These are phyloP conservation scores for Ostrea edulis DNA, from an alignment of 1,140 invertebrate species.

Conservation along the genomic window DNA sequence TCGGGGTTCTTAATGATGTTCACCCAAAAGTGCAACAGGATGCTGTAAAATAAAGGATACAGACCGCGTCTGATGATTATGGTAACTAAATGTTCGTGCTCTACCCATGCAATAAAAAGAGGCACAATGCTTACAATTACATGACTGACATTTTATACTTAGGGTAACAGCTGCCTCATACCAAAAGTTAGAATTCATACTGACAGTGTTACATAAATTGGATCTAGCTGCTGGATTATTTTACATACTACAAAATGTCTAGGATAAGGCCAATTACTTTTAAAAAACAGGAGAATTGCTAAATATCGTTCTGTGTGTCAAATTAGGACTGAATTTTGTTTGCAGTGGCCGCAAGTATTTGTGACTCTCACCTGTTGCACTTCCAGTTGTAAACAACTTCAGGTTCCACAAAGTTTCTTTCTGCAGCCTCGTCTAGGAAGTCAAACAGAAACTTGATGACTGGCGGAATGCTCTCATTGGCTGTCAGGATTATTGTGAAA, in stretches of 20 bases:
- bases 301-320: too few relatives aligned
- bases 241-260: too few relatives aligned
- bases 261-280: too few relatives aligned
- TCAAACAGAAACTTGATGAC: constrained; percentile 99
- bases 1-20: constrained; percentile 99
- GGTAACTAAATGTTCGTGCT: too few relatives aligned
- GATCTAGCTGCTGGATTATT: too few relatives aligned
- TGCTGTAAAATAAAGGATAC: constrained; percentile 78
- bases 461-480: constrained; percentile 86
- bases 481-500: constrained; percentile 96
- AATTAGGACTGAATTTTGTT: too few relatives aligned
- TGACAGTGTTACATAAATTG: too few relatives aligned
- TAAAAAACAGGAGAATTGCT: too few relatives aligned
- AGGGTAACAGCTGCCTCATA: too few relatives aligned
- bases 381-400: constrained; percentile 99
- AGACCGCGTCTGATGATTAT: neutral
- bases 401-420: constrained; percentile 92
- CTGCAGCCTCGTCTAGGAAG: constrained; percentile 98
- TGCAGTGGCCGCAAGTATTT: too few relatives aligned
- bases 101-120: neutral
- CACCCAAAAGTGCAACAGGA: constrained; percentile 95
- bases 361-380: constrained; percentile 87
- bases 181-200: too few relatives aligned
- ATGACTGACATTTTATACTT: too few relatives aligned
- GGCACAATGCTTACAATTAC: neutral